These are phyloP conservation scores for Anguilla anguilla DNA, from an alignment of 2,797 vertebrate species.

Conservation along the genomic window DNA sequence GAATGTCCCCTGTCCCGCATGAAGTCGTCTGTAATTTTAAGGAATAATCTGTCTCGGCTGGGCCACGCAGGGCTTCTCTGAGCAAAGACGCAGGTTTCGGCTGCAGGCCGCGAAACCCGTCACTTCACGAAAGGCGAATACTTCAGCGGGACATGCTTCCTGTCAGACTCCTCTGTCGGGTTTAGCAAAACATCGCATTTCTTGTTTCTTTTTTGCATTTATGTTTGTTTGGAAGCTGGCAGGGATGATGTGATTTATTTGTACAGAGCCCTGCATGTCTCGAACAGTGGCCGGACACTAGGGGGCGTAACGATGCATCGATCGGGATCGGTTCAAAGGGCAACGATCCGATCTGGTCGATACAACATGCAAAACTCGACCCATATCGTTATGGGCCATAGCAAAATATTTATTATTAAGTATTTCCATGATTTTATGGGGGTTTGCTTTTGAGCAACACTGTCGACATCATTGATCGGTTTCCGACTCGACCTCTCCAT, in stretches of 20 bases:
- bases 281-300: not conserved
- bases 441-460: too few relatives aligned
- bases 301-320: too few relatives aligned
- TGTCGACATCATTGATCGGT: too few relatives aligned
- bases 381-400: too few relatives aligned
- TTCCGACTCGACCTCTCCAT: too few relatives aligned
- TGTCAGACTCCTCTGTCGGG: not conserved
- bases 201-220: not conserved
- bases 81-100: too few relatives aligned
- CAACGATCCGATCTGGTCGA: too few relatives aligned
- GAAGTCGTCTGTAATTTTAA: slow-evolving; percentile 63
- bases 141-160: not conserved
- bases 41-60: slow-evolving; percentile 66
- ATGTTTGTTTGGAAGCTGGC: not conserved
- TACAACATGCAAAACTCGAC: too few relatives aligned
- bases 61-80: slow-evolving; percentile 41
- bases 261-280: not conserved
- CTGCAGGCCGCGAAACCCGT: not conserved
- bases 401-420: too few relatives aligned
- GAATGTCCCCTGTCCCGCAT: slow-evolving; percentile 65
- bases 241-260: not conserved
- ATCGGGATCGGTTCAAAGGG: too few relatives aligned
- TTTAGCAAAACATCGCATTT: not conserved
- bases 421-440: too few relatives aligned
- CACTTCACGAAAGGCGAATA: not conserved